Base-by-base conservation (phyloP, 2,888 invertebrate species). In the Diloba caeruleocephala region DNA sequence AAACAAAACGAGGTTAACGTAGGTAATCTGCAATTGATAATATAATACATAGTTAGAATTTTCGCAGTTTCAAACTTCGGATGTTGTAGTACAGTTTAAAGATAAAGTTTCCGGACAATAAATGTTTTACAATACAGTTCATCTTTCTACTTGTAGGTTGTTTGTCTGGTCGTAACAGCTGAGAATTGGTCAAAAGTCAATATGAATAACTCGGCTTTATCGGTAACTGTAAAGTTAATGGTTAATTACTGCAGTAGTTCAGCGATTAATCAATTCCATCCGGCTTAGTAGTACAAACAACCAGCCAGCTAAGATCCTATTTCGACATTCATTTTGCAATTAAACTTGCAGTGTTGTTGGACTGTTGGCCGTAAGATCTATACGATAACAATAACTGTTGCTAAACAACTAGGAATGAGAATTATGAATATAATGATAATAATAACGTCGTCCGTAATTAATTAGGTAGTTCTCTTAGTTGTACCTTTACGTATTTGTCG, bases 191-290 rank as follows among this genome's bases (percentile, higher is more conserved):
- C 32, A 38, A 62, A 71, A 69, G 65, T 71, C 64, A 73, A 75
- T 66, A 51, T 46, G 42, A 51, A 58, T 48, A 59, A 38, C 46
- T 39, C 36, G 31, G 55, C 37, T 54, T 51, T 57, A 54, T 44
- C 45, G 56, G 57, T 70, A 76, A 76, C 74, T 64, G 74, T 75
- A 70, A 73, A 70, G 14, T 69, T 64, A 71, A 74, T 74, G 70
- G 75, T 64, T 80, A 83, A 71, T 73, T 71, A 62, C 62, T 48
- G 45, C 44, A 55, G 58, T 50, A 76, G 72, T 78, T 79, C 49
- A 74, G 49, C 69, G 68, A 75, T 79, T 81, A 84, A 84, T 85
- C 82, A 81, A 82, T 80, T 79, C 72, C 76, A 80, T 83, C 82
- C 80, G 78, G 78, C 73, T 76, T 53, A 67, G 66, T 74, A 63